A percentile compares a stretch with the other conserved stretches of the same genome.
phyloP scores from a whole-genome alignment of 2,797 vertebrate genomes.

The Sternotherus odoratus region DNA sequence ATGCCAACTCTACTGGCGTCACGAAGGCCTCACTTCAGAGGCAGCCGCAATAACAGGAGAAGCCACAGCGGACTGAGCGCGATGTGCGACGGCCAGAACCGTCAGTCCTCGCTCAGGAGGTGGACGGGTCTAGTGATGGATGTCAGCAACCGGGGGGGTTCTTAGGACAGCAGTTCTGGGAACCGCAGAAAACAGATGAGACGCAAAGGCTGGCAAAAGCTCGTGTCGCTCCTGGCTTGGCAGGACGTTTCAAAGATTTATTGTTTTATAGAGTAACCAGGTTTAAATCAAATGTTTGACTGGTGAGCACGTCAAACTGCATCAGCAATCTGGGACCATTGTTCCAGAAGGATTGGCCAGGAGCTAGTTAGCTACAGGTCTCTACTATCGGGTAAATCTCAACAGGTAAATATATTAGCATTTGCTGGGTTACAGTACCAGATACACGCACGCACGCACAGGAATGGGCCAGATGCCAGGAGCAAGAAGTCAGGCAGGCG shows the following conservation, averaged over 20 bases:
- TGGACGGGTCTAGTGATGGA: conserved; percentile 41
- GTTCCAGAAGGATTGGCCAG: not conserved
- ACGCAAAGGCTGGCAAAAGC: conserved; percentile 48
- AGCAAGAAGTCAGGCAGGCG: conserved; percentile 32
- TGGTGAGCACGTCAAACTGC: not conserved
- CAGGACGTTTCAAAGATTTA: not conserved
- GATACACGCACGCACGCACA: not conserved
- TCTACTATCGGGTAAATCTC: not conserved
- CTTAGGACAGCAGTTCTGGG: conserved; percentile 53
- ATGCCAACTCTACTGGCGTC: not conserved
- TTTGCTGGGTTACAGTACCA: conserved; percentile 27
- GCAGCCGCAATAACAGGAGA: conserved; percentile 19
- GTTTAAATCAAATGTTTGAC: conserved; percentile 58
- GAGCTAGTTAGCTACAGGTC: not conserved
- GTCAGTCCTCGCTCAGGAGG: conserved; percentile 25
- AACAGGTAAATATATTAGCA: conserved; percentile 30
- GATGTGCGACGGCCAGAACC: conserved; percentile 33
- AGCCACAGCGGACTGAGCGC: conserved; percentile 35
- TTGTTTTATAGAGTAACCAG: conserved; percentile 41
- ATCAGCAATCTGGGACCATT: not conserved
- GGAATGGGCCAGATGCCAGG: conserved; percentile 1
- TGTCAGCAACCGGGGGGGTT: conserved; percentile 45
- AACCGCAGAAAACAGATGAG: conserved; percentile 28
- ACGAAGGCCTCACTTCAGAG: not conserved
- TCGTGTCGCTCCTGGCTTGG: conserved; percentile 57